Percentiles rank a stretch among this genome's conserved stretches.
Evolutionary conservation across 2,888 invertebrate species (phyloP).

Genomic region (Pasiphila rectangulata): DNA sequence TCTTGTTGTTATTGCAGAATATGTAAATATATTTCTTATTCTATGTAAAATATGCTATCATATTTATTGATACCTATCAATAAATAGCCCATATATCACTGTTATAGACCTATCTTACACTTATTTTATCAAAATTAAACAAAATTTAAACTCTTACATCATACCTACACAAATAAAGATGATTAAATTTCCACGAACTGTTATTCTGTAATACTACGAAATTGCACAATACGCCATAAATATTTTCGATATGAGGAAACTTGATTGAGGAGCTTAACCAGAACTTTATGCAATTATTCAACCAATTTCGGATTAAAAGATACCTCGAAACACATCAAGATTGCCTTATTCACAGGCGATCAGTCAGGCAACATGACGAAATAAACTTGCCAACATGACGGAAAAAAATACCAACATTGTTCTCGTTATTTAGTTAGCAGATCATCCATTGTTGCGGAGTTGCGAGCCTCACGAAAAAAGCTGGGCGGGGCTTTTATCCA

Average conservation of each 20-base stretch:
- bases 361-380: conserved; percentile 46
- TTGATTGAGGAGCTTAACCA: neutral
- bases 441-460: conserved; percentile 79
- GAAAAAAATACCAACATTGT: conserved; percentile 55
- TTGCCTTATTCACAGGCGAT: conserved; percentile 33
- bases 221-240: conserved; percentile 12
- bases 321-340: conserved; percentile 19
- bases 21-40: no score
- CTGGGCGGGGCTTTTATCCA: conserved; percentile 76
- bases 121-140: no score
- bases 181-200: neutral
- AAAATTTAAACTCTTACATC: no score
- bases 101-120: no score
- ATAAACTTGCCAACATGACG: conserved; percentile 44
- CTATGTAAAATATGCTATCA: no score
- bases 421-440: conserved; percentile 78
- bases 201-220: neutral
- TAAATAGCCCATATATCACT: no score
- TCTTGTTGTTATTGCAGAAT: no score
- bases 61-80: no score
- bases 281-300: conserved; percentile 12
- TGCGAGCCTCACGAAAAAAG: conserved; percentile 73
- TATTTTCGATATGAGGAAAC: neutral
- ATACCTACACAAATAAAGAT: neutral
- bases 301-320: conserved; percentile 23